Conservation (phyloP, 2,888 invertebrate genomes). For the Ephialtes manifestator region DNA sequence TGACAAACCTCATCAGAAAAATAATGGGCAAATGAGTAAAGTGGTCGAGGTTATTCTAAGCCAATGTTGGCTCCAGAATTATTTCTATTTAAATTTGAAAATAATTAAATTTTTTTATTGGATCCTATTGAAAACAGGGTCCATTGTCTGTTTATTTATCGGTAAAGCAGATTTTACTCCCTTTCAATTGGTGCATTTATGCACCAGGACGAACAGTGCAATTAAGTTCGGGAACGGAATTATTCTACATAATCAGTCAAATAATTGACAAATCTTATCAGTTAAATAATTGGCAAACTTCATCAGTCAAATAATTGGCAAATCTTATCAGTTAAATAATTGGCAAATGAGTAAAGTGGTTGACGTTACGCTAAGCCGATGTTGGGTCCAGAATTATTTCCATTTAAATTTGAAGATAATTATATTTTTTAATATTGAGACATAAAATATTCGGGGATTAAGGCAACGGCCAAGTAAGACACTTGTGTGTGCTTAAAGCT, state of each 20-base stretch:
- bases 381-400: no score
- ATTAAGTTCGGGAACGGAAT: neutral
- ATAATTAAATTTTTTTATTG: no score
- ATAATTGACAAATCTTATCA: neutral
- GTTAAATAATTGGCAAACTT: neutral
- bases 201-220: neutral
- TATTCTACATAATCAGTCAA: constrained; percentile 12
- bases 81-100: no score
- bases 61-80: neutral
- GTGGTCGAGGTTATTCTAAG: neutral
- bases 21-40: constrained; percentile 2
- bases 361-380: no score
- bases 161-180: neutral
- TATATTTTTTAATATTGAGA: neutral
- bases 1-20: neutral
- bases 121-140: constrained; percentile 14
- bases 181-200: neutral
- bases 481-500: no score
- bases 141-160: constrained; percentile 33
- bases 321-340: no score
- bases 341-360: neutral
- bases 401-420: no score
- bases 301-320: neutral
- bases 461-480: no score
- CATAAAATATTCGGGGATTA: no score